A percentile compares a stretch with the other conserved stretches of the same genome.
Conservation (phyloP, 2,113 vertebrate genomes). For the Eclectus roratus region DNA sequence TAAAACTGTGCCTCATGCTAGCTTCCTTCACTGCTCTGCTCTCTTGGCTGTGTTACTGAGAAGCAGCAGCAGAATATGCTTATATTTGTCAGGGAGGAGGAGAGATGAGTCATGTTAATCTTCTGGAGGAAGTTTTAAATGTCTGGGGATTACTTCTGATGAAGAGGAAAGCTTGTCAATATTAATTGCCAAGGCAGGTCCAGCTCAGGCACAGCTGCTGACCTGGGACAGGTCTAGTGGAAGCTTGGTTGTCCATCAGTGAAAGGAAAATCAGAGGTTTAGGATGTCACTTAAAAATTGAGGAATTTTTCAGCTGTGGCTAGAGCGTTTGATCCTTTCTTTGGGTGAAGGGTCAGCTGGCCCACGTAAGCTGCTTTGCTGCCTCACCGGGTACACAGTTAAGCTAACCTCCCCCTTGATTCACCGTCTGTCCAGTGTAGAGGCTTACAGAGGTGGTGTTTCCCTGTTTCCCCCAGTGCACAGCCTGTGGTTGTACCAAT, state of each 20-base stretch:
- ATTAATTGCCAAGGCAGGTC: neutral
- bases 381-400: neutral
- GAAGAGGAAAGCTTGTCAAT: neutral
- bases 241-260: neutral
- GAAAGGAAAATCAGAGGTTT: neutral
- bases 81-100: neutral
- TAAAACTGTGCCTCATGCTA: neutral
- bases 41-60: neutral
- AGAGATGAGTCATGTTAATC: neutral
- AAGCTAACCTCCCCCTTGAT: neutral
- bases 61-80: neutral
- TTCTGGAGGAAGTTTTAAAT: neutral
- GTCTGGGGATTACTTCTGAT: neutral
- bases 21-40: neutral
- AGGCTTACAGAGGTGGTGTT: neutral
- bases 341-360: neutral
- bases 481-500: neutral
- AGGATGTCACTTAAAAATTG: neutral
- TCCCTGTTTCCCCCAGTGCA: neutral
- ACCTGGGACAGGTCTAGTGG: neutral
- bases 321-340: neutral
- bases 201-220: neutral
- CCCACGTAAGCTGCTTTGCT: conserved; percentile 2
- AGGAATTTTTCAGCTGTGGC: neutral
- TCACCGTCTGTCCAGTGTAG: neutral